Evolutionary conservation across 2,797 vertebrate genomes (phyloP).

Genomic region (Bothrops alternatus): DNA sequence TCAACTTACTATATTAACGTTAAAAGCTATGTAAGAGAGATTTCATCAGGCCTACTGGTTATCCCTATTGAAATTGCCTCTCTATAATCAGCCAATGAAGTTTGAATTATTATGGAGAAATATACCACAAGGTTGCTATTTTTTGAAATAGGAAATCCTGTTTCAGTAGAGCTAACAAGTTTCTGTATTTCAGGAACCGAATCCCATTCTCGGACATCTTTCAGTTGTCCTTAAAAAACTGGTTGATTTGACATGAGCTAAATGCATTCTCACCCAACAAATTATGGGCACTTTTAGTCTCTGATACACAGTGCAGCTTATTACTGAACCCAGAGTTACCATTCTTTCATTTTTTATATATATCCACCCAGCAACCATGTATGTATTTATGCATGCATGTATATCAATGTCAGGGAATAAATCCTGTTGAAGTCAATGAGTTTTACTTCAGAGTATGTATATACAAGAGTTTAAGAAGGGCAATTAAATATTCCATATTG

Average conservation of each 20-base stretch:
- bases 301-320: not conserved
- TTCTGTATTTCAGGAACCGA: not conserved
- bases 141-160: not conserved
- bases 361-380: not conserved
- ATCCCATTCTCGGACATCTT: not conserved
- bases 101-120: not conserved
- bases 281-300: not conserved
- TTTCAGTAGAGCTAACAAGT: not conserved
- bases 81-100: not conserved
- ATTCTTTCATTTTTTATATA: not conserved
- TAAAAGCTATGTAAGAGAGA: not conserved
- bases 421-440: not conserved
- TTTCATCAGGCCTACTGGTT: not conserved
- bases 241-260: not conserved
- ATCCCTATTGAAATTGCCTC: not conserved
- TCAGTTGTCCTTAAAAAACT: not conserved
- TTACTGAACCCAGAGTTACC: not conserved
- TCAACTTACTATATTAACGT: not conserved
- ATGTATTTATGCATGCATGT: not conserved
- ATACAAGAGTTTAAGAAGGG: not conserved
- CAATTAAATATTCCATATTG: conserved; percentile 11
- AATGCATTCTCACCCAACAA: not conserved
- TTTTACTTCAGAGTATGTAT: not conserved
- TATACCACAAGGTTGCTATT: not conserved
- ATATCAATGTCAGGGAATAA: not conserved